A percentile compares a stretch with the other conserved stretches of the same genome.
Conservation (phyloP, 2,797 vertebrate species). For the Hafferia zeledoni region DNA sequence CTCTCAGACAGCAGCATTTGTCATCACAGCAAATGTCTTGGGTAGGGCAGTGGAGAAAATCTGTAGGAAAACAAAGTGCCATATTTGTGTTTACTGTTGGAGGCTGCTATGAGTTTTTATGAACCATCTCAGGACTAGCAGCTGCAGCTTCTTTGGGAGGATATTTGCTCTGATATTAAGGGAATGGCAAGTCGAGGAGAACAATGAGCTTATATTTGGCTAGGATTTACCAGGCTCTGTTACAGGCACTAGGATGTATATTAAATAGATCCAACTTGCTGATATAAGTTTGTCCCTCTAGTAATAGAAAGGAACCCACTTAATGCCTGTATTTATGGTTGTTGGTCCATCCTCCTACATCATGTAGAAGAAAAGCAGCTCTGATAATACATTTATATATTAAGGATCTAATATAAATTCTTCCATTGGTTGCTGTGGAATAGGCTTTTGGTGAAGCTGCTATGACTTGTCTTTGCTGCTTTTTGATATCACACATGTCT, state of each 20-base stretch:
- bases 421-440: not conserved
- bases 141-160: slow-evolving; percentile 36
- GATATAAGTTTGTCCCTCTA: slow-evolving; percentile 15
- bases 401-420: slow-evolving; percentile 6
- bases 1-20: not conserved
- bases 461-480: not conserved
- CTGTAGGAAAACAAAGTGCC: not conserved
- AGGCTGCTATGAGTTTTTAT: not conserved
- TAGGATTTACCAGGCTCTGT: slow-evolving; percentile 31
- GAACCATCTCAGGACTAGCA: slow-evolving; percentile 12
- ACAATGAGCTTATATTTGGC: slow-evolving; percentile 24
- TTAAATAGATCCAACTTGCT: slow-evolving; percentile 21
- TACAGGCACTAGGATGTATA: not conserved
- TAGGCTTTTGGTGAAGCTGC: not conserved
- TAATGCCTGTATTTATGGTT: slow-evolving; percentile 41
- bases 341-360: not conserved
- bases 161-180: slow-evolving; percentile 46
- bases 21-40: not conserved
- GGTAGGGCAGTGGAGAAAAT: not conserved
- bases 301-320: slow-evolving; percentile 13
- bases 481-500: not conserved
- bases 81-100: not conserved
- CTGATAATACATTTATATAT: not conserved
- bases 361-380: not conserved
- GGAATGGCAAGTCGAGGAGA: not conserved